A percentile compares a stretch with the other conserved stretches of the same genome.
Evolutionary conservation across 2,888 invertebrate species (phyloP).

Genomic region (Pristionchus exspectatus): DNA sequence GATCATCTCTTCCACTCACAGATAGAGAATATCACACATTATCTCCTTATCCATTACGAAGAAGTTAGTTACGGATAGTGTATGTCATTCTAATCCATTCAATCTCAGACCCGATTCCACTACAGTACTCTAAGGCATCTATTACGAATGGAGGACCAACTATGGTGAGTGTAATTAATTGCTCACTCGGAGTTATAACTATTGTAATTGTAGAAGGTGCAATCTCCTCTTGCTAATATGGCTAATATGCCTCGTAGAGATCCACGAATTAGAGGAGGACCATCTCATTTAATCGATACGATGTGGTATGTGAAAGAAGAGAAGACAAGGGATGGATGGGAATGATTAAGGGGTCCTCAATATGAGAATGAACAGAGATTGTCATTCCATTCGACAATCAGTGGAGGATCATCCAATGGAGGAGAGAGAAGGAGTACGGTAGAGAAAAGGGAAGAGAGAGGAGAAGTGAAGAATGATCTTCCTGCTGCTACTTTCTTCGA

Average conservation of each 20-base stretch:
- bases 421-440: slow-evolving; percentile 20
- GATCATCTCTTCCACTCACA: slow-evolving; percentile 8
- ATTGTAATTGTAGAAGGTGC: background rate
- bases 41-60: slow-evolving; percentile 10
- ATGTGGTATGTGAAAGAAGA: background rate
- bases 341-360: background rate
- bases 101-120: background rate
- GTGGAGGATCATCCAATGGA: background rate
- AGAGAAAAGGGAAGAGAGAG: slow-evolving; percentile 8
- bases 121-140: background rate
- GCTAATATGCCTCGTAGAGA: slow-evolving; percentile 49
- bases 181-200: too few species aligned
- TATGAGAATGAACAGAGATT: slow-evolving; percentile 28
- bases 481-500: slow-evolving; percentile 46
- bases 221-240: slow-evolving; percentile 5
- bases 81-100: too few species aligned
- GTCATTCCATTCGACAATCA: background rate
- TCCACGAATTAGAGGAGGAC: slow-evolving; percentile 52
- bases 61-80: slow-evolving; percentile 4
- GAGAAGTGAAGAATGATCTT: background rate
- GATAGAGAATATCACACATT: slow-evolving; percentile 38
- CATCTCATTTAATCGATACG: background rate
- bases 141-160: background rate
- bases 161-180: background rate
- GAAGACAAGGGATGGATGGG: background rate